Evolutionary conservation across 1,140 invertebrate genomes (phyloP).

Genomic region (Drosophila serrata): DNA sequence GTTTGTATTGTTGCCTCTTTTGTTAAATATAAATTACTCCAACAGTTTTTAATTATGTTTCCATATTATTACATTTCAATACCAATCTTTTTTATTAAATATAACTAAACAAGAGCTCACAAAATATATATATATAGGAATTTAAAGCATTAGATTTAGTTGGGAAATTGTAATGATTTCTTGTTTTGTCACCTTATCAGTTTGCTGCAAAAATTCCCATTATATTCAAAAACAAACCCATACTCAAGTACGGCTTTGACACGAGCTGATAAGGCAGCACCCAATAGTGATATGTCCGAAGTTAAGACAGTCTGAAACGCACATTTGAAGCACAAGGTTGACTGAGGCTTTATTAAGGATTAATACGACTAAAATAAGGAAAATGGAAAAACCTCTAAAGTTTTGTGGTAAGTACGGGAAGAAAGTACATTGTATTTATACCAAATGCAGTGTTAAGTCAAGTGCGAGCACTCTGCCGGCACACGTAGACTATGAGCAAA

Average conservation of each 20-base stretch:
- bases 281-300: background rate
- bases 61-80: no score
- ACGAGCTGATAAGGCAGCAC: slow-evolving; percentile 25
- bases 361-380: slow-evolving; percentile 4
- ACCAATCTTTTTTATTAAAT: no score
- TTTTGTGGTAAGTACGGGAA: slow-evolving; percentile 43
- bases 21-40: no score
- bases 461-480: background rate
- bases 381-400: slow-evolving; percentile 30
- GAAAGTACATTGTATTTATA: no score
- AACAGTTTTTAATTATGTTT: no score
- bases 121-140: no score
- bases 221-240: slow-evolving; percentile 20
- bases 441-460: background rate
- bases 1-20: no score
- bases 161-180: background rate
- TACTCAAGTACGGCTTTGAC: slow-evolving; percentile 22
- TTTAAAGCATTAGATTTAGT: background rate
- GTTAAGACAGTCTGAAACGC: slow-evolving; percentile 43
- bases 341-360: background rate
- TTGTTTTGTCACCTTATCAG: slow-evolving; percentile 1
- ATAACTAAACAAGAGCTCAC: no score
- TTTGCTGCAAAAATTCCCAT: slow-evolving; percentile 5
- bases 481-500: background rate
- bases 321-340: slow-evolving; percentile 37